Percentiles rank a stretch among this genome's conserved stretches.
Evolutionary conservation across 2,797 vertebrate genomes (phyloP).

Genomic region (Neomorphus geoffroyi): DNA sequence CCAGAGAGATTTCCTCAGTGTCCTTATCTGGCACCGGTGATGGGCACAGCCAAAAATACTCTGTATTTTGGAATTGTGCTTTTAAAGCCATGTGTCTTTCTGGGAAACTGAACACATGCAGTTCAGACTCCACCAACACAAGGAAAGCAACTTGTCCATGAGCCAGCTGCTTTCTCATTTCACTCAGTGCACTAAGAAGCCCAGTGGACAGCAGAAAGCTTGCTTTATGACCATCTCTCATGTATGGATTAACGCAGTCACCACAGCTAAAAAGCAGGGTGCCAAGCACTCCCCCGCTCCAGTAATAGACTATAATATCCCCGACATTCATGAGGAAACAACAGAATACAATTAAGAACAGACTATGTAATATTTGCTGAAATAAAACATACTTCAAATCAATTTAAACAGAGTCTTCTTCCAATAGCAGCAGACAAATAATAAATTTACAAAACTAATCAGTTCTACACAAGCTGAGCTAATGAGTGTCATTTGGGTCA

Average conservation of each 20-base stretch:
- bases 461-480: constrained; percentile 65
- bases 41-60: background rate
- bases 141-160: background rate
- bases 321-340: constrained; percentile 45
- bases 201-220: background rate
- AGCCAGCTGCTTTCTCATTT: background rate
- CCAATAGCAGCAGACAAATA: constrained; percentile 62
- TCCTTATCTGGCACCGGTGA: background rate
- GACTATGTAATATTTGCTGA: constrained; percentile 57
- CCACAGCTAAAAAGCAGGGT: background rate
- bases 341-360: constrained; percentile 58
- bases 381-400: constrained; percentile 67
- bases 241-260: background rate
- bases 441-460: constrained; percentile 75
- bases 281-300: background rate
- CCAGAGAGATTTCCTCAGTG: background rate
- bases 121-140: background rate
- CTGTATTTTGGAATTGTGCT: background rate
- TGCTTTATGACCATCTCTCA: background rate
- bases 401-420: constrained; percentile 61
- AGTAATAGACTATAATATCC: constrained; percentile 19
- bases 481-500: constrained; percentile 77
- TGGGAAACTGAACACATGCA: background rate
- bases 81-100: background rate
- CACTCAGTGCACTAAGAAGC: background rate